Base-by-base conservation (phyloP, 2,888 invertebrate species). In the Philonicus albiceps region DNA sequence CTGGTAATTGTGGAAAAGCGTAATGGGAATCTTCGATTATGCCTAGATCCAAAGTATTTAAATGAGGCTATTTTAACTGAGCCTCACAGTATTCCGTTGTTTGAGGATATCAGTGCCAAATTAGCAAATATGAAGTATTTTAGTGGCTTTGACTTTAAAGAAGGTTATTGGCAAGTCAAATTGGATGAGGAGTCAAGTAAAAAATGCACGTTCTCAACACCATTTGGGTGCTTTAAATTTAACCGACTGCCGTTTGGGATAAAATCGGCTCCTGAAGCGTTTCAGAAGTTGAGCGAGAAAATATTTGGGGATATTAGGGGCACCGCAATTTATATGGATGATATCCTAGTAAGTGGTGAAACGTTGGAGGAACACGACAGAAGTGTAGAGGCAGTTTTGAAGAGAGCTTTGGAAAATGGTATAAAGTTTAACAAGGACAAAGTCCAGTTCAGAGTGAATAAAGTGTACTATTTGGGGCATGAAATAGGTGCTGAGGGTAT, bases 251-350 rank as follows among this genome's bases (percentile, higher is more conserved):
- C 83, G 11, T 86, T 86, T 74, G 87, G 87, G 19, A 43, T 86
- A 76, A 83, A 87, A 87, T 86, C 64, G 84, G 84, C 87, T 86
- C 78, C 87, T 86, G 86, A 87, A 85, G 76, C 87, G 43, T 89
- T 89, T 87, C 85, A 87, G 55, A 86, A 88, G 86, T 64, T 86
- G 8, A 89, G 87, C 83, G 87, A 87, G 34, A 78, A 88, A 74
- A 88, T 88, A 30, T 89, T 89, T 87, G 88, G 87, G 43, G 43
- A 43, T n/a, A 43, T 43, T 4, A 43, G 16, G 4, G 43, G 43
- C 16, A 43, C 43, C 43, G 16, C 16, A n/a, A n/a, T 43, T 43
- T 43, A 43, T n/a, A 43, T 16, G 13, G 43, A 43, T n/a, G 43
- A 43, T 43, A 43, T 43, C 16, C 16, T n/a, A 43, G 16, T 43